Evolutionary conservation across 2,888 invertebrate species (phyloP).

Genomic region (Lingula anatina): DNA sequence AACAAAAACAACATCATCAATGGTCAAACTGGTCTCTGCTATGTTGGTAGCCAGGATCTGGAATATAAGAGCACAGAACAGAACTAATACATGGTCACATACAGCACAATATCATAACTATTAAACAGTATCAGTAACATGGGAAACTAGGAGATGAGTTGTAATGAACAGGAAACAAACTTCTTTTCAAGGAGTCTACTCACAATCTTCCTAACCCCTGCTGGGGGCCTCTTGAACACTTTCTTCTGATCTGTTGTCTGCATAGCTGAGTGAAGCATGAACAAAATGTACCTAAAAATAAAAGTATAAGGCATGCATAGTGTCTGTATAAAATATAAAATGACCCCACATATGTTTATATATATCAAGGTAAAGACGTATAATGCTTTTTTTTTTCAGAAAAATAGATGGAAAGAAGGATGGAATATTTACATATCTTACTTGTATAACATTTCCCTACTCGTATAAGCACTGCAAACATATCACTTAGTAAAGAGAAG

Average conservation of each 20-base stretch:
- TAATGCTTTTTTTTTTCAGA: too few species aligned
- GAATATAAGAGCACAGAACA: too few species aligned
- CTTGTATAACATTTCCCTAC: too few species aligned
- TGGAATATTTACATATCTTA: too few species aligned
- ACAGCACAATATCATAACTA: neutral
- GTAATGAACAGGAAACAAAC: neutral
- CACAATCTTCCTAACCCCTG: slow-evolving; percentile 70
- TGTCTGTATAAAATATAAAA: too few species aligned
- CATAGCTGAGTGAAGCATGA: slow-evolving; percentile 86
- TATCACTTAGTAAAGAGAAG: too few species aligned
- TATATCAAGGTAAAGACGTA: too few species aligned
- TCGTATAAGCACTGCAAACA: too few species aligned
- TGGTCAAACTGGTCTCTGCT: slow-evolving; percentile 92
- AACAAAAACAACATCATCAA: slow-evolving; percentile 89
- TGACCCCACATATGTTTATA: too few species aligned
- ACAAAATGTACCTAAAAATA: slow-evolving; percentile 60
- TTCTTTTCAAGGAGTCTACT: too few species aligned
- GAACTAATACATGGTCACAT: neutral
- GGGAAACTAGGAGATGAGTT: neutral
- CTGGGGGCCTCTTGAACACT: slow-evolving; percentile 65
- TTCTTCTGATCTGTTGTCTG: slow-evolving; percentile 74
- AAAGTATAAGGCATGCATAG: too few species aligned
- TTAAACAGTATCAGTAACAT: neutral
- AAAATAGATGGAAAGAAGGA: too few species aligned
- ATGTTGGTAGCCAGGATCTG: slow-evolving; percentile 83